phyloP scores from a whole-genome alignment of 2,113 vertebrate species.

The Raja brachyura region DNA sequence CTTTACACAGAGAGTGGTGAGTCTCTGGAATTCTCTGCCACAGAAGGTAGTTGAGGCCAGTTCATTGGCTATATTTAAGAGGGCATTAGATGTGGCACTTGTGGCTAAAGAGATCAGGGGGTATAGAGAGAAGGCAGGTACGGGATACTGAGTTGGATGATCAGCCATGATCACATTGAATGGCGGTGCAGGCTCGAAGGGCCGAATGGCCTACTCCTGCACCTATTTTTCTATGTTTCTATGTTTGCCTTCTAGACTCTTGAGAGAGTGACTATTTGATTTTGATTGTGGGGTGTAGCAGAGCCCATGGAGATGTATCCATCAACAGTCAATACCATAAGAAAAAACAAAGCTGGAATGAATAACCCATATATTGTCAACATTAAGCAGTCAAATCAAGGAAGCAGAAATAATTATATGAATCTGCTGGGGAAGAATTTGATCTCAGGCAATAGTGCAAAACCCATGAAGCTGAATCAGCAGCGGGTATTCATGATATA shows the following conservation, averaged over 20 bases:
- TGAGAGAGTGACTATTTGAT: neutral
- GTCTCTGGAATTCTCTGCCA: no score
- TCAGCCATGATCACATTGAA: no score
- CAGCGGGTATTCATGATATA: neutral
- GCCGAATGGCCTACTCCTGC: no score
- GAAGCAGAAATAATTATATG: conserved; percentile 16
- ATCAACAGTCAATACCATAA: neutral
- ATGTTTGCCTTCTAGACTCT: neutral
- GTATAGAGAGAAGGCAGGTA: no score
- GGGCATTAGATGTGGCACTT: no score
- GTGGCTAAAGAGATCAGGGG: no score
- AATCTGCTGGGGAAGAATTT: neutral
- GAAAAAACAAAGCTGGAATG: neutral
- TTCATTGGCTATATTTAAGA: no score
- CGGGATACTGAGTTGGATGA: no score
- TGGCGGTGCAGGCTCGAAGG: no score
- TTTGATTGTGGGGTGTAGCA: neutral
- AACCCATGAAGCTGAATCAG: neutral
- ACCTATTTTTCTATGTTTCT: no score
- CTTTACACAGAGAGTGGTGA: no score
- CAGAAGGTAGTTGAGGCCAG: no score
- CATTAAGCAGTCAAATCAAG: neutral
- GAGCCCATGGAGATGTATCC: neutral
- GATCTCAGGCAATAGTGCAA: neutral
- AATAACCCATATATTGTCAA: neutral